Evolutionary conservation across 2,888 invertebrate genomes (phyloP).

Genomic region (Malacosoma neustria): DNA sequence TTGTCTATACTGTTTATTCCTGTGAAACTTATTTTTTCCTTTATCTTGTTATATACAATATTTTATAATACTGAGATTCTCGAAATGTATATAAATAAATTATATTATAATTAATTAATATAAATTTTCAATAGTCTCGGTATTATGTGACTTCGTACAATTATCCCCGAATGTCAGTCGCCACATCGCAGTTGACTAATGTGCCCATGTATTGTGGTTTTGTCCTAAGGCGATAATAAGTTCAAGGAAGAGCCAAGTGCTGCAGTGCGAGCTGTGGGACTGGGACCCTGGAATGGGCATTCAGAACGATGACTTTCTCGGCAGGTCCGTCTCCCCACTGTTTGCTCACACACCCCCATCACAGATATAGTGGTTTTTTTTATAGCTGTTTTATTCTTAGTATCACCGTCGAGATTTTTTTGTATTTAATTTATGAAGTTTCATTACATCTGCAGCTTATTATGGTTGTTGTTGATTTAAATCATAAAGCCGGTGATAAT

Average conservation of each 20-base stretch:
- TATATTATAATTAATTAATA: not conserved
- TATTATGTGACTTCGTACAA: not conserved
- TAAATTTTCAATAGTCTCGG: not conserved
- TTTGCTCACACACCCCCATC: slow-evolving; percentile 28
- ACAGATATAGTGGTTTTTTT: slow-evolving; percentile 21
- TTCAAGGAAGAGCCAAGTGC: slow-evolving; percentile 82
- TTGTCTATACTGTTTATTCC: not conserved
- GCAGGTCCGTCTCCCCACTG: slow-evolving; percentile 79
- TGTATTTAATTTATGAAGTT: not conserved
- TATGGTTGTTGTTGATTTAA: not conserved
- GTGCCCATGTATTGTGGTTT: slow-evolving; percentile 38
- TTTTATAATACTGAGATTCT: not conserved
- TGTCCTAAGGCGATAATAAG: slow-evolving; percentile 83
- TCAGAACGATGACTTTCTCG: slow-evolving; percentile 87
- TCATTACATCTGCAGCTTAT: not conserved
- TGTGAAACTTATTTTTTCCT: not conserved
- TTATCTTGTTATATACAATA: not conserved
- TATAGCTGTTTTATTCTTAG: slow-evolving; percentile 25
- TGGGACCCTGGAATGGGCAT: slow-evolving; percentile 88
- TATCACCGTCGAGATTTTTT: slow-evolving; percentile 19
- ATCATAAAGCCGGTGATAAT: not conserved
- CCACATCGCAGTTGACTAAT: slow-evolving; percentile 17
- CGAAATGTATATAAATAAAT: not conserved
- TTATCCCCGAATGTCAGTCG: not conserved
- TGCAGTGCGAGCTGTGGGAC: slow-evolving; percentile 87